phyloP scores from a whole-genome alignment of 2,797 vertebrate genomes.

The Capromys pilorides region DNA sequence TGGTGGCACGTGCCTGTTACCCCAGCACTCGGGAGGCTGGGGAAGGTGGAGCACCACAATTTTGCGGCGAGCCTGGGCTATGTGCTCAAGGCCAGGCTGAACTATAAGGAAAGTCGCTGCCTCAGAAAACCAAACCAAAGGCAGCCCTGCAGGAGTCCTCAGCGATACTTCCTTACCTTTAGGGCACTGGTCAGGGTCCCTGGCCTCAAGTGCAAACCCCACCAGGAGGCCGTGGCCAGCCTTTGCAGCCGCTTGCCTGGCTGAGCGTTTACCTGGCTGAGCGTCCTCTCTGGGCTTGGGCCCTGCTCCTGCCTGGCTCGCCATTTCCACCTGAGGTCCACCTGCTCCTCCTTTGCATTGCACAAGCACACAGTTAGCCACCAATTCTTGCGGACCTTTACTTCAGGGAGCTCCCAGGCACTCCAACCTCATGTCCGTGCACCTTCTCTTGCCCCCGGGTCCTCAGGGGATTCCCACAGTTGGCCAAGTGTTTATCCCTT shows the following conservation, averaged over 20 bases:
- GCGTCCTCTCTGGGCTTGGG: neutral
- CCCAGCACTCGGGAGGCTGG: neutral
- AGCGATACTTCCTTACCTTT: neutral
- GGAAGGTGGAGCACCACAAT: neutral
- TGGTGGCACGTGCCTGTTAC: neutral
- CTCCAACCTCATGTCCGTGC: neutral
- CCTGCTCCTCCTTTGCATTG: neutral
- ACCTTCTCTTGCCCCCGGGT: accelerated
- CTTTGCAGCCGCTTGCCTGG: neutral
- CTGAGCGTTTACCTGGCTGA: accelerated
- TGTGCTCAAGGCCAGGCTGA: neutral
- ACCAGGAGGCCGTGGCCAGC: neutral
- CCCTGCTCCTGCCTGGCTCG: neutral
- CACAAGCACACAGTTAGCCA: neutral
- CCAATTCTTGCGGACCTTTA: neutral
- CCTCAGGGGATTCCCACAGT: neutral
- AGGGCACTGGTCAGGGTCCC: neutral
- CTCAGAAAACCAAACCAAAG: neutral
- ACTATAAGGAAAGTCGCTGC: neutral
- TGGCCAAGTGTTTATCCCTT: neutral
- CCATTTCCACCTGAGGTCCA: neutral
- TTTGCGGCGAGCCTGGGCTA: neutral
- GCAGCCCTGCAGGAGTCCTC: neutral
- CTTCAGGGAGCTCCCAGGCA: neutral
- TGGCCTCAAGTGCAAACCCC: neutral